Evolutionary conservation across 2,113 vertebrate genomes (phyloP).

Genomic region (Clarias batrachus): DNA sequence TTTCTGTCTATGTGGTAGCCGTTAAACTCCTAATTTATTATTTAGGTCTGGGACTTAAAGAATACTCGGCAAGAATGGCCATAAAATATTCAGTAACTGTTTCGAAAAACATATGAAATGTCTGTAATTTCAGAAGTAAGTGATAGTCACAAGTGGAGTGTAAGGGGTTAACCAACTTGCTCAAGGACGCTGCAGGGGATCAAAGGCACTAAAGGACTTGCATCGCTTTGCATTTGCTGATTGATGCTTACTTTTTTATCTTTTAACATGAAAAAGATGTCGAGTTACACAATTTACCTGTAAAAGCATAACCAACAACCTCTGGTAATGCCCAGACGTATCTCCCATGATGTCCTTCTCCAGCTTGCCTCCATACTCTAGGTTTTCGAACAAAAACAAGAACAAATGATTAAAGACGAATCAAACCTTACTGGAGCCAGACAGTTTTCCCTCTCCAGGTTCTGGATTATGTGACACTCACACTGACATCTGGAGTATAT

Average conservation of each 20-base stretch:
- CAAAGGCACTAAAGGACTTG: background rate
- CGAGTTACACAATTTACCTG: slow-evolving; percentile 74
- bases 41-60: background rate
- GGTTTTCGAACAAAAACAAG: slow-evolving; percentile 55
- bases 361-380: slow-evolving; percentile 83
- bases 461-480: slow-evolving; percentile 24
- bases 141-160: background rate
- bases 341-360: slow-evolving; percentile 88
- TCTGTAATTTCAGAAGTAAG: background rate
- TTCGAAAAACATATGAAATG: background rate
- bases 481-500: slow-evolving; percentile 16
- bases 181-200: background rate
- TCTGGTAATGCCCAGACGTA: slow-evolving; percentile 88
- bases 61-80: background rate
- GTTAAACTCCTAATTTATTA: slow-evolving; percentile 13
- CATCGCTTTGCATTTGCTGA: background rate
- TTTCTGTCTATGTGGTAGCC: background rate
- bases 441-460: slow-evolving; percentile 38
- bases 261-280: background rate
- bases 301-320: slow-evolving; percentile 86
- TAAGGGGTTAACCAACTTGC: background rate
- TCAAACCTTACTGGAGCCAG: slow-evolving; percentile 39
- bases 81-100: background rate
- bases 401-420: slow-evolving; percentile 47
- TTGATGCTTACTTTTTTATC: background rate